A percentile compares a stretch with the other conserved stretches of the same genome.
Conservation (phyloP, 2,797 vertebrate species). For the Pipistrellus nathusii region DNA sequence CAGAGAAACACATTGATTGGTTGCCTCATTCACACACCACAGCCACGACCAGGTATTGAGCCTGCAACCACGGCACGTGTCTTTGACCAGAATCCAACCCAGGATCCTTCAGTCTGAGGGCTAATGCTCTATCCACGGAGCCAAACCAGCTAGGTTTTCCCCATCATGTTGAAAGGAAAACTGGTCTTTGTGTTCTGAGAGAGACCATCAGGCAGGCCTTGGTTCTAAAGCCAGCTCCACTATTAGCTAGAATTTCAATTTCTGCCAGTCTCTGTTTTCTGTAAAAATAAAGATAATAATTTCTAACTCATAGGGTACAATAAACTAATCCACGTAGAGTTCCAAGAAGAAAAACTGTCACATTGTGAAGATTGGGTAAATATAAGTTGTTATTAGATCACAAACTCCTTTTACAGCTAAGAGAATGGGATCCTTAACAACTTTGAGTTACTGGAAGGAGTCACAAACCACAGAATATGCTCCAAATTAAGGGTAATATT, state of each 20-base stretch:
- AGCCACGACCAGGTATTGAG: no score
- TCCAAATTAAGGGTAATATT: neutral
- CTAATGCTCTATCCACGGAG: no score
- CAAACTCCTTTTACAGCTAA: neutral
- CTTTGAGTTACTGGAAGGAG: constrained; percentile 31
- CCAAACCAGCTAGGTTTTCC: neutral
- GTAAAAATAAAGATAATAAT: neutral
- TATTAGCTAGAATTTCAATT: constrained; percentile 18
- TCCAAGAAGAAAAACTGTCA: neutral
- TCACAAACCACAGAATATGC: neutral
- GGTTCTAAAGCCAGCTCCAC: neutral
- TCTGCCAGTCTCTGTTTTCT: neutral
- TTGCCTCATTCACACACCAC: no score
- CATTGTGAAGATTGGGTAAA: constrained; percentile 9
- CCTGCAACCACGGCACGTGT: no score
- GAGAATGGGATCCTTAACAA: neutral
- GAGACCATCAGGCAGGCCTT: neutral
- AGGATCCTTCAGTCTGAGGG: no score
- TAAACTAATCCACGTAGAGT: neutral
- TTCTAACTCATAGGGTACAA: neutral
- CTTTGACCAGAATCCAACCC: no score
- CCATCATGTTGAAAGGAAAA: neutral
- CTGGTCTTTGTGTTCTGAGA: neutral
- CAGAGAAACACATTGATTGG: no score
- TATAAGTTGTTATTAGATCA: neutral